A percentile compares a stretch with the other conserved stretches of the same genome.
Evolutionary conservation across 2,113 vertebrate species (phyloP).

Genomic region (Corvus moneduloides): DNA sequence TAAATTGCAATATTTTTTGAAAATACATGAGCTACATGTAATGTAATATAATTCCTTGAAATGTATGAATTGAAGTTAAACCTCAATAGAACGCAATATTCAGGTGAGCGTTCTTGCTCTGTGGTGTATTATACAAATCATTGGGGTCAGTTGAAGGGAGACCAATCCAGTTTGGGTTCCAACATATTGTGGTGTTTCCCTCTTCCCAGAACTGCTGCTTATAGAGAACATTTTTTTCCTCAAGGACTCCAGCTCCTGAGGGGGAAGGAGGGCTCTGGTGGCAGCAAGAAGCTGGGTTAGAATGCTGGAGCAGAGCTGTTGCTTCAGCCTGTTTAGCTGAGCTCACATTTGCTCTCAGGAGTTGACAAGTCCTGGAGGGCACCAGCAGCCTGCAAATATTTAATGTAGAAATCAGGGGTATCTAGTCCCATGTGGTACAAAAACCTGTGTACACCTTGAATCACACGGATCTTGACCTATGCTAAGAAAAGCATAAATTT

Average conservation of each 20-base stretch:
- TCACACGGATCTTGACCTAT: background rate
- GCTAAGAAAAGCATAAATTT: background rate
- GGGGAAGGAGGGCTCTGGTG: background rate
- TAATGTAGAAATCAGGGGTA: background rate
- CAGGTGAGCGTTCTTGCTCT: background rate
- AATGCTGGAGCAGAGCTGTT: background rate
- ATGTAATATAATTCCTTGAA: background rate
- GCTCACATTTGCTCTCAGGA: background rate
- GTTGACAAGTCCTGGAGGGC: background rate
- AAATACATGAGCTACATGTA: background rate
- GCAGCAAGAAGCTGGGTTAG: background rate
- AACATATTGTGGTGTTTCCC: background rate
- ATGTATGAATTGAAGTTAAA: background rate
- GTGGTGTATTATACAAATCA: background rate
- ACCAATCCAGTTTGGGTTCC: background rate
- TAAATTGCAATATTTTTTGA: background rate
- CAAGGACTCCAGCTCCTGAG: background rate
- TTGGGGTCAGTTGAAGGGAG: background rate
- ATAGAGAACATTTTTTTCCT: background rate
- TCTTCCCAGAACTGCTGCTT: background rate
- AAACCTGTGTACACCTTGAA: background rate
- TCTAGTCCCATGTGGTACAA: accelerated
- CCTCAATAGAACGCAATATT: background rate
- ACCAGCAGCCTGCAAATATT: background rate
- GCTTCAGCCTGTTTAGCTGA: background rate